Evolutionary conservation across 2,888 invertebrate genomes (phyloP), one percentile per base, ranked within the genome.

Genomic region (Platycheirus albimanus): DNA sequence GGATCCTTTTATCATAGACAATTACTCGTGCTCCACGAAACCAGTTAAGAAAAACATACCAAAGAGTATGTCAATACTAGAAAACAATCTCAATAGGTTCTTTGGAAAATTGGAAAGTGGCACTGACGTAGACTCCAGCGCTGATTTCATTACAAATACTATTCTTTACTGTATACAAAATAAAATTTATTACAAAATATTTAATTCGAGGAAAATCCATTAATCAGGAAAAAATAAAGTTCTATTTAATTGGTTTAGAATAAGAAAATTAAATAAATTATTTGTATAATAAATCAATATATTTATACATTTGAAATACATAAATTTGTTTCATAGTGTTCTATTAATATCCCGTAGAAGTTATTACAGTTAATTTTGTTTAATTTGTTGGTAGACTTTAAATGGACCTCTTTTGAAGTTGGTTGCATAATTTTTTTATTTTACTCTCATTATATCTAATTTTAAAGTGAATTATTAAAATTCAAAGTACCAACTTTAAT

Each of bases 321-420:
- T 33, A 33, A 36, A 54, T 13, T 28, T n/a, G n/a, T n/a, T 58
- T 11, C 36, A 15, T 10, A 58, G 10, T 24, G 58, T 41, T 24
- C 15, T 58, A 51, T 30, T 41, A 52, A 33, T 72, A 63, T 24
- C 71, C 77, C 19, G 81, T 83, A 83, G 81, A 43, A 49, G 67
- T 71, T 38, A 13, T 17, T 58, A 33, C 61, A 47, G 52, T 77
- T 72, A 36, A 54, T 77, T 83, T 81, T 30, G 33, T 71, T 72
- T 51, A 58, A 51, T 67, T 80, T 67, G 83, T 83, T 83, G 58
- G 72, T 83, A 83, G 78, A 78, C 49, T 67, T 83, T 52, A 51
- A 63, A 77, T 24, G 45, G 24, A 77, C 45, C 71, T 69, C 72
- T 43, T 67, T 81, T 54, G 70, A 67, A 75, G 71, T 78, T 78